Percentiles rank a stretch among this genome's conserved stretches.
These are phyloP conservation scores for Bellardia pandia DNA, from an alignment of 2,888 invertebrate genomes.

Conservation along the genomic window DNA sequence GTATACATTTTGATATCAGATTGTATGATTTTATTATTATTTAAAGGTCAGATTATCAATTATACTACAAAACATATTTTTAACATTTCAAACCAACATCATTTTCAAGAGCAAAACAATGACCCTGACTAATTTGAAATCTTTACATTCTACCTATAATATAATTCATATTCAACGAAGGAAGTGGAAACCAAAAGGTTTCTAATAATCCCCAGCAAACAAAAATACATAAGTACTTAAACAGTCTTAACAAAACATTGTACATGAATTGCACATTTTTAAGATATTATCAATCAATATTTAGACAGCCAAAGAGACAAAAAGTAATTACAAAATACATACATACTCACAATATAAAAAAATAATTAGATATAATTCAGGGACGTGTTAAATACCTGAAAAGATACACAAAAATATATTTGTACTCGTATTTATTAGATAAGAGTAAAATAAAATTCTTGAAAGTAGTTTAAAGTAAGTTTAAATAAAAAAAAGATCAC, in stretches of 20 bases:
- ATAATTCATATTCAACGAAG: not conserved
- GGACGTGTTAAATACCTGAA: not conserved
- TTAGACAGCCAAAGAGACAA: not conserved
- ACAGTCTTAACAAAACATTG: not conserved
- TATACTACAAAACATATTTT: too few species aligned
- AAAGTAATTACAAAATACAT: not conserved
- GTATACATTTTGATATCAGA: too few species aligned
- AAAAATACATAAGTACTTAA: not conserved
- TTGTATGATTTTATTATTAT: too few species aligned
- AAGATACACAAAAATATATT: not conserved
- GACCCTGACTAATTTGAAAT: not conserved
- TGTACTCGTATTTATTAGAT: not conserved
- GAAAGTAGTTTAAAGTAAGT: too few species aligned
- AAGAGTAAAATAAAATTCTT: not conserved
- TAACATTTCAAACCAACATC: not conserved
- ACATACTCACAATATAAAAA: not conserved
- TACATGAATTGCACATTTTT: not conserved
- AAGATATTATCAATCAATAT: constrained; percentile 32
- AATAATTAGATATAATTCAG: not conserved
- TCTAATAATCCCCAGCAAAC: not conserved
- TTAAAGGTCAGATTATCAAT: too few species aligned
- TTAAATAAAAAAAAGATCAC: too few species aligned
- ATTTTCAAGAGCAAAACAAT: not conserved
- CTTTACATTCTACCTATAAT: not conserved
- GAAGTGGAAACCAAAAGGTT: constrained; percentile 3